A percentile compares a stretch with the other conserved stretches of the same genome.
phyloP scores from a whole-genome alignment of 1,140 invertebrate species.

The Copidosoma floridanum region DNA sequence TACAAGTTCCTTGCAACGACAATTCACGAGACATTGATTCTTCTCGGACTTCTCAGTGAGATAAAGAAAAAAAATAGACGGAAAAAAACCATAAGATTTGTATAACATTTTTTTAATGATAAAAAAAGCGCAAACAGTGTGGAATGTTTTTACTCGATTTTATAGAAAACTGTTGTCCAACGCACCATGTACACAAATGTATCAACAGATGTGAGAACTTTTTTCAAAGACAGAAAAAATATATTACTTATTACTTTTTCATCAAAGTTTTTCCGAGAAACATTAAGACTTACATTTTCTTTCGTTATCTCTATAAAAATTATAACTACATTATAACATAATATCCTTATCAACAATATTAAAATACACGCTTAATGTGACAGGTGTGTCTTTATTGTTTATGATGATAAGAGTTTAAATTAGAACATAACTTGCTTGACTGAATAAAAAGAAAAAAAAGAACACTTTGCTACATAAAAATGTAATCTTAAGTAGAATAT shows the following conservation, averaged over 20 bases:
- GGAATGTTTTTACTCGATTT: neutral
- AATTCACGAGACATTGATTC: too few relatives aligned
- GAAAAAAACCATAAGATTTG: too few relatives aligned
- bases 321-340: too few relatives aligned
- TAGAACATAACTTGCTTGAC: conserved; percentile 20
- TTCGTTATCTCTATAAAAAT: neutral
- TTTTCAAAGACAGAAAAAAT: conserved; percentile 15
- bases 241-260: conserved; percentile 24
- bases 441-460: too few relatives aligned
- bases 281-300: conserved; percentile 3
- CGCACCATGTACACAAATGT: neutral
- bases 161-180: conserved; percentile 3
- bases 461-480: too few relatives aligned
- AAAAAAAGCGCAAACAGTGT: neutral
- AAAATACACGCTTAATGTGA: conserved; percentile 10
- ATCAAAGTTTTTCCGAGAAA: neutral
- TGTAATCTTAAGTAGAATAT: conserved; percentile 18
- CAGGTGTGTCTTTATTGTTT: too few relatives aligned
- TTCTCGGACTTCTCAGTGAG: conserved; percentile 9
- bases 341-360: conserved; percentile 7
- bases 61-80: conserved; percentile 11
- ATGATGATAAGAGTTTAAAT: conserved; percentile 8
- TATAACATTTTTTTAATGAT: neutral
- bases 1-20: neutral
- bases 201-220: conserved; percentile 9